Conservation (phyloP, 1,140 invertebrate species). For the Drosophila sproati region DNA sequence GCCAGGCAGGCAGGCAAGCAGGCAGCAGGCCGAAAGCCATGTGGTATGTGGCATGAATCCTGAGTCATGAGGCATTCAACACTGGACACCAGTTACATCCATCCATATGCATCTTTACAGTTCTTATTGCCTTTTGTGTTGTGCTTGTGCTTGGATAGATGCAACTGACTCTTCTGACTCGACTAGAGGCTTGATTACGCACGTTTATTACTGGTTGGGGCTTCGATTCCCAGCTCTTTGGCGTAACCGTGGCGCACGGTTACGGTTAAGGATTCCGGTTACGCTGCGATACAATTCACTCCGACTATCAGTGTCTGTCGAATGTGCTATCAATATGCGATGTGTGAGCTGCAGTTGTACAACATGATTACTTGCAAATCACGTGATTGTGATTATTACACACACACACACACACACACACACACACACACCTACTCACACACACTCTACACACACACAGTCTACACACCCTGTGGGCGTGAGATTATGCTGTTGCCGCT, state of each 20-base stretch:
- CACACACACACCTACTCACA: conserved; percentile 25
- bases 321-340: conserved; percentile 67
- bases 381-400: conserved; percentile 74
- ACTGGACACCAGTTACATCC: conserved; percentile 24
- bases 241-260: conserved; percentile 8
- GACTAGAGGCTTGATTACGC: conserved; percentile 69
- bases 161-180: conserved; percentile 19
- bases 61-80: conserved; percentile 5
- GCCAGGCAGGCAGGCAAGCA: conserved; percentile 7
- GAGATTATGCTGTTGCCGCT: conserved; percentile 9
- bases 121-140: conserved; percentile 48
- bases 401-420: conserved; percentile 33
- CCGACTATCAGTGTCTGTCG: background rate
- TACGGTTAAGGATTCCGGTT: conserved; percentile 35
- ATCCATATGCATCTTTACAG: conserved; percentile 40
- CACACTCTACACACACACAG: conserved; percentile 11
- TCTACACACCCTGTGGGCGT: conserved; percentile 11
- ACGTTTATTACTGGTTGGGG: conserved; percentile 72
- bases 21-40: conserved; percentile 15
- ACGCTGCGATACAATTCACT: conserved; percentile 9
- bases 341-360: conserved; percentile 70
- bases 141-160: conserved; percentile 42
- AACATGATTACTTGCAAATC: conserved; percentile 82
- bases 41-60: conserved; percentile 1
- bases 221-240: conserved; percentile 30